A percentile compares a stretch with the other conserved stretches of the same genome.
Conservation (phyloP, 1,140 invertebrate genomes). For the Conopomorpha cramerella region DNA sequence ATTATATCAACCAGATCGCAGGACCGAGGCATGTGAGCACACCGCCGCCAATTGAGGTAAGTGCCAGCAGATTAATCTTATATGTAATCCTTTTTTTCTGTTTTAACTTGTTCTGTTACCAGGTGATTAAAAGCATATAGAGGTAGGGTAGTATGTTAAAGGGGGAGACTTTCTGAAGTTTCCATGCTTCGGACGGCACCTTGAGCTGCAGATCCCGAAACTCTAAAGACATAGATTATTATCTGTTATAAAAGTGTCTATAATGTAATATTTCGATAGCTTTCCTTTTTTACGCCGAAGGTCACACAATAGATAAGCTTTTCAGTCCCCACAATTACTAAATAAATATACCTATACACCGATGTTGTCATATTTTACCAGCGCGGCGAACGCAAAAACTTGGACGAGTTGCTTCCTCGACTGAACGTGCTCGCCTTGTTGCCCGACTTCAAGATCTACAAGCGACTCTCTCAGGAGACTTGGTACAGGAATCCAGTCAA, state of each 20-base stretch:
- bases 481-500: slow-evolving; percentile 41
- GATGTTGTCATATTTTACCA: slow-evolving; percentile 7
- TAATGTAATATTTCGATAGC: too few relatives aligned
- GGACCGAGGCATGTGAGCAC: slow-evolving; percentile 23
- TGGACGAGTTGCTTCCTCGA: slow-evolving; percentile 26
- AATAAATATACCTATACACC: too few relatives aligned
- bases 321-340: too few relatives aligned
- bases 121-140: too few relatives aligned
- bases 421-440: slow-evolving; percentile 20
- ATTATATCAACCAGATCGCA: slow-evolving; percentile 35
- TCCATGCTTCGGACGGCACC: too few relatives aligned
- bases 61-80: slow-evolving; percentile 1
- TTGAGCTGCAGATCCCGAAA: too few relatives aligned
- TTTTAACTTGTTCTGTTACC: not conserved
- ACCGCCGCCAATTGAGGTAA: slow-evolving; percentile 23
- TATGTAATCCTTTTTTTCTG: not conserved
- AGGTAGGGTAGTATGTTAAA: too few relatives aligned
- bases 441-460: slow-evolving; percentile 35
- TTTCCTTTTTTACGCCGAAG: too few relatives aligned
- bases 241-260: too few relatives aligned
- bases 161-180: too few relatives aligned
- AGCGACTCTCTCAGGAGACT: slow-evolving; percentile 25
- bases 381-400: slow-evolving; percentile 26
- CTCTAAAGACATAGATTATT: too few relatives aligned
- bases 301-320: too few relatives aligned